phyloP scores from a whole-genome alignment of 1,140 invertebrate genomes.

The Belonocnema kinseyi region DNA sequence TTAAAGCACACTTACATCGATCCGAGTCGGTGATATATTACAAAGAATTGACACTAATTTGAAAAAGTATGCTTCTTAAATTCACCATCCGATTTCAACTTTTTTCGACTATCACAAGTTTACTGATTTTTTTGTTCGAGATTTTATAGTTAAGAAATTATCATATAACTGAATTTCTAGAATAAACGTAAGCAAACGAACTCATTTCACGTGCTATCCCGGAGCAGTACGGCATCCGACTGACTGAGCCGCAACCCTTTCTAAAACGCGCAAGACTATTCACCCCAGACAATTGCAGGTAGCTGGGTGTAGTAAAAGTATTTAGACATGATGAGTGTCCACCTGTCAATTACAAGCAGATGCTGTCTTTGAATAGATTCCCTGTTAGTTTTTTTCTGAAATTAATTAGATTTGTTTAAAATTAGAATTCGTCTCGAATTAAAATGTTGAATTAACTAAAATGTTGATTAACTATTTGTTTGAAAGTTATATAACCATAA shows the following conservation, averaged over 20 bases:
- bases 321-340: neutral
- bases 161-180: neutral
- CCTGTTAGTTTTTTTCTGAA: too few relatives aligned
- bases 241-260: conserved; percentile 38
- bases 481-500: too few relatives aligned
- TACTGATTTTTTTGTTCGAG: too few relatives aligned
- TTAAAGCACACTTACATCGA: too few relatives aligned
- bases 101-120: too few relatives aligned
- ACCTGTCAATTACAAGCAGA: neutral
- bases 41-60: too few relatives aligned
- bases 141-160: neutral
- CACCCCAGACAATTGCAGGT: conserved; percentile 40
- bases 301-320: conserved; percentile 39
- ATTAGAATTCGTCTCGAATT: too few relatives aligned
- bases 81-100: neutral
- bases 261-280: conserved; percentile 56
- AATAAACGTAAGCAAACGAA: neutral
- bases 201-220: conserved; percentile 46
- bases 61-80: neutral
- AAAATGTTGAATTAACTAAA: too few relatives aligned
- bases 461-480: too few relatives aligned
- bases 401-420: too few relatives aligned
- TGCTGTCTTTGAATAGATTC: neutral
- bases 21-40: too few relatives aligned
- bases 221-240: conserved; percentile 53